Evolutionary conservation across 2,797 vertebrate genomes (phyloP).

Genomic region (Esox lucius): DNA sequence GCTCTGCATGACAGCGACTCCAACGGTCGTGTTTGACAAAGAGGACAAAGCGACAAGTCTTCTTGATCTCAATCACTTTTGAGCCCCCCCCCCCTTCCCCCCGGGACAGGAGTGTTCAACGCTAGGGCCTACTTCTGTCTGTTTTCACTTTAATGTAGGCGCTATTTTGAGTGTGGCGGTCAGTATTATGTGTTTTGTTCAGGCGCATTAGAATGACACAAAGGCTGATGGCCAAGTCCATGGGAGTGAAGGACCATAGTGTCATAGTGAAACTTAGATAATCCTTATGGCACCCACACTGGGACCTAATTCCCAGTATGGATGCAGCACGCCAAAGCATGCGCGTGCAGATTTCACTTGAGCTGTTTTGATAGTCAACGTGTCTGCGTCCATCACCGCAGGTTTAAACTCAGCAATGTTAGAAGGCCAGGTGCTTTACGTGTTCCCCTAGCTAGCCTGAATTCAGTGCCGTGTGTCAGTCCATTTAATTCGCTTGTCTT

Average conservation of each 20-base stretch:
- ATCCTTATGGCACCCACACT: not conserved
- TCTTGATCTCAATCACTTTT: not conserved
- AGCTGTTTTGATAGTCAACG: too few species aligned
- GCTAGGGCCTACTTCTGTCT: not conserved
- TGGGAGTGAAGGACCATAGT: not conserved
- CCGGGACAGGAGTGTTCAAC: not conserved
- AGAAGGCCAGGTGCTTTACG: not conserved
- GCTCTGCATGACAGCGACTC: not conserved
- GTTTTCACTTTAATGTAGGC: not conserved
- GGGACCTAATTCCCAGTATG: not conserved
- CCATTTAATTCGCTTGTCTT: not conserved
- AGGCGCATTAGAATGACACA: not conserved
- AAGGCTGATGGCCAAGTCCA: not conserved
- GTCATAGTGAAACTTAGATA: not conserved
- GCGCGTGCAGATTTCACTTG: not conserved
- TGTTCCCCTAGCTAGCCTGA: not conserved
- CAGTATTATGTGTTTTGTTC: not conserved
- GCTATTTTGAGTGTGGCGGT: not conserved
- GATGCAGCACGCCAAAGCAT: not conserved
- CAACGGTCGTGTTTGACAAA: not conserved
- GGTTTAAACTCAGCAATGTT: not conserved
- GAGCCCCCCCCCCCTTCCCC: too few species aligned
- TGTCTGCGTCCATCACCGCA: not conserved
- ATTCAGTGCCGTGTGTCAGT: not conserved
- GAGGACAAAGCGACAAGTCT: slow-evolving; percentile 8